Percentiles rank a stretch among this genome's conserved stretches.
phyloP scores from a whole-genome alignment of 2,113 vertebrate species.

The Muntiacus reevesi region DNA sequence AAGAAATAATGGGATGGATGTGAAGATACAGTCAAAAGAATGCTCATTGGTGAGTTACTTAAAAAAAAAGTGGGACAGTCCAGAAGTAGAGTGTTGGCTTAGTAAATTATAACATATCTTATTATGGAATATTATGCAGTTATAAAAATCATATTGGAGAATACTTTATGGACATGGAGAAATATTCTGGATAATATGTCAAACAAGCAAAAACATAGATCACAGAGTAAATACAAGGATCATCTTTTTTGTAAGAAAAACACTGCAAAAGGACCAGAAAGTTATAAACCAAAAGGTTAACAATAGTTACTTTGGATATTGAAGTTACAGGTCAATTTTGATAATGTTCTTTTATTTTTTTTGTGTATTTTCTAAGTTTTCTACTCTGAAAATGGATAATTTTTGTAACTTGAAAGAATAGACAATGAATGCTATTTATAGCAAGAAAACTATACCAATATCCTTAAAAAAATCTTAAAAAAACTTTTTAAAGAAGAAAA shows the following conservation, averaged over 20 bases:
- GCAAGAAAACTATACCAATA: not conserved
- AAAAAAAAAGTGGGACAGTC: not conserved
- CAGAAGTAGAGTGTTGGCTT: not conserved
- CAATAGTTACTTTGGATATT: not conserved
- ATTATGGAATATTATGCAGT: not conserved
- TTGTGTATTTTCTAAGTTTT: conserved; percentile 22
- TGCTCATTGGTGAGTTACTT: not conserved
- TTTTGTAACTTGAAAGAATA: conserved; percentile 20
- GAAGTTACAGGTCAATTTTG: conserved; percentile 26
- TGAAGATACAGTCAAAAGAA: not conserved
- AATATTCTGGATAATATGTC: not conserved
- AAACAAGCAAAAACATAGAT: not conserved
- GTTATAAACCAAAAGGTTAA: not conserved
- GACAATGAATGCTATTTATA: not conserved
- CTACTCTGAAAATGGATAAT: not conserved
- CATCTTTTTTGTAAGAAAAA: not conserved
- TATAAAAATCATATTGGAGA: not conserved
- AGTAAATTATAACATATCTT: not conserved
- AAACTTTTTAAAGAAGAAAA: not conserved
- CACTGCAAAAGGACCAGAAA: not conserved
- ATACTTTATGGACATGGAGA: not conserved
- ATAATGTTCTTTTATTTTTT: not conserved
- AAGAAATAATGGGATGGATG: not conserved
- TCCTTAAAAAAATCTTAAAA: conserved; percentile 12
- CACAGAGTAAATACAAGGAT: not conserved